Percentiles rank a stretch among this genome's conserved stretches.
Evolutionary conservation across 2,888 invertebrate species (phyloP).

Genomic region (Cremastinae sp.): DNA sequence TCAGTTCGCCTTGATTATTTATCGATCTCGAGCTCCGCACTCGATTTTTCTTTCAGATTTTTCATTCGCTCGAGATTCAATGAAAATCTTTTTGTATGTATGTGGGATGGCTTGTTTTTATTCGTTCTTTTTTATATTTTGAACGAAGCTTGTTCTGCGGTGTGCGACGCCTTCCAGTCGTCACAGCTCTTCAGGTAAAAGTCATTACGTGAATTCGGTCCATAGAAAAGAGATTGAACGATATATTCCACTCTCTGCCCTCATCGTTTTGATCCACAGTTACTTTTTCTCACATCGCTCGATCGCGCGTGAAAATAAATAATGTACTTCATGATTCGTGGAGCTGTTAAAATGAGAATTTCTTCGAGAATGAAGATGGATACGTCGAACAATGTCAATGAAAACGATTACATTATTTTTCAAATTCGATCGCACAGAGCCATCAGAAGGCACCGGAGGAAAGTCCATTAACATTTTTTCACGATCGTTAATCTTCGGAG

Average conservation of each 20-base stretch:
- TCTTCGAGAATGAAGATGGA: constrained; percentile 49
- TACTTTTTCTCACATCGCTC: too few relatives aligned
- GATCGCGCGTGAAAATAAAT: too few relatives aligned
- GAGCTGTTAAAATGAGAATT: neutral
- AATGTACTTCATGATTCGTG: too few relatives aligned
- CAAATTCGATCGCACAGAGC: neutral
- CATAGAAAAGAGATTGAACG: constrained; percentile 27
- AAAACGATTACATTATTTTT: neutral
- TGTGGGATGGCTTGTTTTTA: constrained; percentile 5
- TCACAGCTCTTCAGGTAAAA: constrained; percentile 23
- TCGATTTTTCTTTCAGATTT: constrained; percentile 49
- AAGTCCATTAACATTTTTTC: constrained; percentile 34
- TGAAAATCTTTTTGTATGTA: constrained; percentile 21
- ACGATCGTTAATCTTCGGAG: constrained; percentile 29
- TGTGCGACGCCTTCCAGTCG: constrained; percentile 54
- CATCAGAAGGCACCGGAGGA: constrained; percentile 14
- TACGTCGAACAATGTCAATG: constrained; percentile 46
- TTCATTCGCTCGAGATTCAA: constrained; percentile 43
- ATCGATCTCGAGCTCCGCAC: constrained; percentile 58
- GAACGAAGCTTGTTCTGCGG: constrained; percentile 58
- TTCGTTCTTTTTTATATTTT: constrained; percentile 20
- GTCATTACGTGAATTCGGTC: neutral
- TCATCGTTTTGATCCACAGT: too few relatives aligned
- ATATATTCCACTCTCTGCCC: neutral
- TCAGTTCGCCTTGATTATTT: constrained; percentile 66